Evolutionary conservation across 2,888 invertebrate species (phyloP).

Genomic region (Alloplasta piceator): DNA sequence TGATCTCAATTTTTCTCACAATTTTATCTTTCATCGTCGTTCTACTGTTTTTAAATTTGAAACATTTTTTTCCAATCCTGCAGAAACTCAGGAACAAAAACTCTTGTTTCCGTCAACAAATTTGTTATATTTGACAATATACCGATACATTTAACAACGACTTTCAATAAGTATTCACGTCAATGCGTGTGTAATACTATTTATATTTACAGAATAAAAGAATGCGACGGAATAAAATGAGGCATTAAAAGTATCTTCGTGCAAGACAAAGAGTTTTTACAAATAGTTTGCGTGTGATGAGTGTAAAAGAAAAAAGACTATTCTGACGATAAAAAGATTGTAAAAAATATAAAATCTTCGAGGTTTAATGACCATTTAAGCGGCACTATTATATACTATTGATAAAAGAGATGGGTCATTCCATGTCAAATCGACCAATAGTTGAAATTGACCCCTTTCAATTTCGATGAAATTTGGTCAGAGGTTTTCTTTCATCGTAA

Average conservation of each 20-base stretch:
- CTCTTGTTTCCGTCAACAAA: slow-evolving; percentile 67
- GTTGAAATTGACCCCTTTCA: no score
- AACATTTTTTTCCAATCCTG: no score
- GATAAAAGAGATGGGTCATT: no score
- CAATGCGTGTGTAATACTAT: neutral
- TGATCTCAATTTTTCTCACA: slow-evolving; percentile 65
- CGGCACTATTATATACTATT: neutral
- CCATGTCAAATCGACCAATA: no score
- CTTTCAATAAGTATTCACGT: slow-evolving; percentile 57
- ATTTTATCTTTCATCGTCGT: slow-evolving; percentile 73
- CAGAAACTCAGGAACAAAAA: no score
- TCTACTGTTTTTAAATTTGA: slow-evolving; percentile 1
- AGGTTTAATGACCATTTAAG: neutral
- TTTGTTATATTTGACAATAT: slow-evolving; percentile 72
- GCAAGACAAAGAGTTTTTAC: no score
- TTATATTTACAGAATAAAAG: no score
- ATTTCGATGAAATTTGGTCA: no score
- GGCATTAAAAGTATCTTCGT: no score
- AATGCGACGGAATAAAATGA: no score
- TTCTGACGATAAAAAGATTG: slow-evolving; percentile 15
- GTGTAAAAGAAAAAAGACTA: slow-evolving; percentile 20
- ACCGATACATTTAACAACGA: slow-evolving; percentile 73
- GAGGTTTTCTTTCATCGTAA: no score
- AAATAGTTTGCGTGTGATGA: no score
- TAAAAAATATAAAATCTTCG: slow-evolving; percentile 45